Evolutionary conservation across 2,888 invertebrate genomes (phyloP), one percentile per base, ranked within the genome.

Genomic region (Bugulina stolonifera): DNA sequence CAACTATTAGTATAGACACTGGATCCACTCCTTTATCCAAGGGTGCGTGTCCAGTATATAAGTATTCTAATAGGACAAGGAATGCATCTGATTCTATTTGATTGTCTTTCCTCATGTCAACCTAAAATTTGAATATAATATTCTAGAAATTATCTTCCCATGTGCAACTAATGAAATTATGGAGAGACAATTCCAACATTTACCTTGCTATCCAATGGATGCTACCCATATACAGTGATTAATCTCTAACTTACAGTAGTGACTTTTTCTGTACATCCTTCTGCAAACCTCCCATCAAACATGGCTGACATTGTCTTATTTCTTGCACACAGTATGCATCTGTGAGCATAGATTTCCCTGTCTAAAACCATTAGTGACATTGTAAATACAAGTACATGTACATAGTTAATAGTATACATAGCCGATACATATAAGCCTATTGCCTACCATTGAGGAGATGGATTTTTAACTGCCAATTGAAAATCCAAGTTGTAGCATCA

Each of bases 31-130:
- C 64, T 18, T 80, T 79, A 54, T 81, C 79, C 1, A 81, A 79
- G 2, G 80, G 81, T 0, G 81, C 77, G 72, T 82, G 81, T 73
- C 81, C 82, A 0, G 82, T 80, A 75, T 82, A 82, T 27, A 82
- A 72, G 73, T 81, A 82, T 73, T 81, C 81, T 69, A 81, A 73
- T 29, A 82, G 74, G 5, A 80, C 78, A 35, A 80, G 75, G 75
- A 82, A 80, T 5, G 75, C 75, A 69, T 79, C 79, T 54, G 73
- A 69, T n/a, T 75, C 73, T 14, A 77, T 75, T 57, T 78, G 77
- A 0, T 75, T 76, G 43, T 81, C 74, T 27, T 74, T 73, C 0
- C 80, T 72, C 81, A 64, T 64, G 64, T 64, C 64, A 3, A 64
- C 27, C 64, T 64, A 43, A 43, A 43, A 43, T 43, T n/a, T n/a